Percentiles rank a stretch among this genome's conserved stretches.
Conservation (phyloP, 1,140 invertebrate species). For the Drosophila orosa region DNA sequence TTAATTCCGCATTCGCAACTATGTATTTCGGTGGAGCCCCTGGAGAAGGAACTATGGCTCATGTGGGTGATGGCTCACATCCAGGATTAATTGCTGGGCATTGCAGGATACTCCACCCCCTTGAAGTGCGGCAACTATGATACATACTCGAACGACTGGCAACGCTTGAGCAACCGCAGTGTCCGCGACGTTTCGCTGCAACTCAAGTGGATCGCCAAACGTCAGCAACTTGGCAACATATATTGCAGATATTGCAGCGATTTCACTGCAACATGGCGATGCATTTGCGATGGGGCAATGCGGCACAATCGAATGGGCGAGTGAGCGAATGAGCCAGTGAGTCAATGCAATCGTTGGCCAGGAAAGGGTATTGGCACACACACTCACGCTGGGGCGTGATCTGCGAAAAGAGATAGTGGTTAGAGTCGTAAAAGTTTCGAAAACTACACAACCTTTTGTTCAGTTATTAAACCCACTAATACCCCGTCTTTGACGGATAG, state of each 20-base stretch:
- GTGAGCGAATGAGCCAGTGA: conserved; percentile 20
- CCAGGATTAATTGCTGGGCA: conserved; percentile 8
- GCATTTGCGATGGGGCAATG: conserved; percentile 18
- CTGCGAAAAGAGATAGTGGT: conserved; percentile 20
- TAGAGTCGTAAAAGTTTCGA: background rate
- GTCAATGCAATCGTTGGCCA: conserved; percentile 53
- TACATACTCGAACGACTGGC: background rate
- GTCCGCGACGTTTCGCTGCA: conserved; percentile 48
- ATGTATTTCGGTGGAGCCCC: background rate
- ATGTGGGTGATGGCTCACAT: conserved; percentile 11
- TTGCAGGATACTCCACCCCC: background rate
- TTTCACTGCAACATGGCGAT: conserved; percentile 18
- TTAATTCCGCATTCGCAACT: conserved; percentile 54
- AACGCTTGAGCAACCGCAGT: conserved; percentile 54
- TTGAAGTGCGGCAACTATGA: background rate
- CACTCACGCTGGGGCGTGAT: conserved; percentile 23
- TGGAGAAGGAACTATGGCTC: background rate
- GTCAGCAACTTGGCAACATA: conserved; percentile 28
- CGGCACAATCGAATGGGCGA: conserved; percentile 36
- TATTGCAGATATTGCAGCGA: conserved; percentile 45
- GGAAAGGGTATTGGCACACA: conserved; percentile 41
- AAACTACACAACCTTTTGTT: background rate
- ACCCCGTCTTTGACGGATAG: background rate
- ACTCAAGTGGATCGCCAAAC: conserved; percentile 67
- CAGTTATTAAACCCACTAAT: background rate